These are phyloP conservation scores for Diachasma alloeum DNA, from an alignment of 1,140 invertebrate genomes.

Conservation along the genomic window DNA sequence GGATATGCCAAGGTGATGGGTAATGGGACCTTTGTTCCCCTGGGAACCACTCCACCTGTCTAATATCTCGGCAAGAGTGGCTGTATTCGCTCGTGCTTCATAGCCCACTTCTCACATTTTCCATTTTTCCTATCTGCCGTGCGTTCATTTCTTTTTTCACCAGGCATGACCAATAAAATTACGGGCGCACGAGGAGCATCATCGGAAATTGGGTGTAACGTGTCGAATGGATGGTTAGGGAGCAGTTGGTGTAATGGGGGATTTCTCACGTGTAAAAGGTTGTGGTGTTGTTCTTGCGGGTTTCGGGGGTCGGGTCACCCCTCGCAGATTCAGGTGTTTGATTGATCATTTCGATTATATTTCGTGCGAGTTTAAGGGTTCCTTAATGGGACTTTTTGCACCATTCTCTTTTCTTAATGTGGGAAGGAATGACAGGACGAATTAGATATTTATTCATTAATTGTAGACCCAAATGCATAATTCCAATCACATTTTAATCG, in stretches of 20 bases:
- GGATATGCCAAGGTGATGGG: conserved; percentile 42
- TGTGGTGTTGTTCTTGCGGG: background rate
- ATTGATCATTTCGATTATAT: conserved; percentile 43
- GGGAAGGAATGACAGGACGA: too few species aligned
- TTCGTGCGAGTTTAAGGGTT: too few species aligned
- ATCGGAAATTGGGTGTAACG: conserved; percentile 2
- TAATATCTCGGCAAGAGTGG: conserved; percentile 57
- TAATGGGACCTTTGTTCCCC: conserved; percentile 60
- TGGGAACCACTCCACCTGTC: conserved; percentile 59
- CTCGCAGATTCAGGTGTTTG: conserved; percentile 43
- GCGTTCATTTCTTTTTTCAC: background rate
- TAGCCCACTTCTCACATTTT: conserved; percentile 37
- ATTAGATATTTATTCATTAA: too few species aligned
- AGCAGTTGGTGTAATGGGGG: conserved; percentile 9
- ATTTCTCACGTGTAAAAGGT: background rate
- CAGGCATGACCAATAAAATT: conserved; percentile 22
- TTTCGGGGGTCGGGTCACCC: background rate
- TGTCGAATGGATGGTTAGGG: conserved; percentile 13
- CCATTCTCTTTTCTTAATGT: too few species aligned
- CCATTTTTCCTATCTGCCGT: background rate
- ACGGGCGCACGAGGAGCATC: background rate
- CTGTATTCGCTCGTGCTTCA: conserved; percentile 42
- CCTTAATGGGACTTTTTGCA: too few species aligned
- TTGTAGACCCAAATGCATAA: too few species aligned
- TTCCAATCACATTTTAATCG: too few species aligned